Percentiles rank a stretch among this genome's conserved stretches.
These are phyloP conservation scores for Asbolus verrucosus DNA, from an alignment of 1,140 invertebrate genomes.

Conservation along the genomic window DNA sequence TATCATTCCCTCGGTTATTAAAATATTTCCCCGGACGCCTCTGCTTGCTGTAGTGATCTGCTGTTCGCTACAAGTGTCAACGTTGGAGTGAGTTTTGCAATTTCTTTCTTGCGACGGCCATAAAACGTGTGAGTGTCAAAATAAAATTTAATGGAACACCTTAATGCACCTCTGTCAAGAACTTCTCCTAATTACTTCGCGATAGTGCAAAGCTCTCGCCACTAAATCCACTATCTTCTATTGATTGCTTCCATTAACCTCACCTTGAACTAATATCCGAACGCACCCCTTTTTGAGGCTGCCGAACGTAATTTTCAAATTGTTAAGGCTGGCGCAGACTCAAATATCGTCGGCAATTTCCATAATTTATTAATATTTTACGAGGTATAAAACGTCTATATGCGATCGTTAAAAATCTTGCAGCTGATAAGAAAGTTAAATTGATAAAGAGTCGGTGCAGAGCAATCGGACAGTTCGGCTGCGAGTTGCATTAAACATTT, in stretches of 20 bases:
- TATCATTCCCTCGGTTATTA: constrained; percentile 25
- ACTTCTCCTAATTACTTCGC: too few species aligned
- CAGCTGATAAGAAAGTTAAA: constrained; percentile 3
- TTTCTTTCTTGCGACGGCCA: too few species aligned
- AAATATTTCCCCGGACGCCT: not conserved
- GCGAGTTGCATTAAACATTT: too few species aligned
- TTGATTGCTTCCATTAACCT: too few species aligned
- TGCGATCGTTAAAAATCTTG: constrained; percentile 2
- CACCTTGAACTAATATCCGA: too few species aligned
- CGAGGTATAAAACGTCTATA: not conserved
- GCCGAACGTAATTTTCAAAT: too few species aligned
- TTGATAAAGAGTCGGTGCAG: not conserved
- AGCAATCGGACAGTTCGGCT: constrained; percentile 1
- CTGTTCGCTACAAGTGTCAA: constrained; percentile 14
- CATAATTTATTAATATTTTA: not conserved
- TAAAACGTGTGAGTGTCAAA: not conserved
- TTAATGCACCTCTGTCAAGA: too few species aligned
- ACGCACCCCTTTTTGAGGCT: too few species aligned
- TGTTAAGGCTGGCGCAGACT: too few species aligned
- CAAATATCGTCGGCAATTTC: not conserved
- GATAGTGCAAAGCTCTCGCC: too few species aligned
- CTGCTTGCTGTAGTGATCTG: constrained; percentile 1
- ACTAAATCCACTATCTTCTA: too few species aligned
- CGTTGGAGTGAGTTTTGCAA: constrained; percentile 26
- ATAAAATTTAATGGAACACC: not conserved